phyloP scores from a whole-genome alignment of 2,888 invertebrate species.

The Dinocampus coccinellae region DNA sequence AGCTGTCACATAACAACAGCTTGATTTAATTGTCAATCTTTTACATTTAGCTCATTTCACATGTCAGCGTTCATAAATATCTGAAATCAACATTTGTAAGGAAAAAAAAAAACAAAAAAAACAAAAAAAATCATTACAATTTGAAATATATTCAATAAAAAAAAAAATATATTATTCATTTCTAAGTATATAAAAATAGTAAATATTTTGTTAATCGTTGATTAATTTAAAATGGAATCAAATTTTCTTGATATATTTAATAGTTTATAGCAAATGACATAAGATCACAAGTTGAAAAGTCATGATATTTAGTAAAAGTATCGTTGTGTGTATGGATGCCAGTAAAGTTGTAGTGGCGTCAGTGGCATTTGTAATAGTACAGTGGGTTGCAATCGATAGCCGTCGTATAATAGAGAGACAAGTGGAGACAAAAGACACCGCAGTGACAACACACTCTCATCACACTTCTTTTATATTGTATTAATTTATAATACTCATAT shows the following conservation, averaged over 20 bases:
- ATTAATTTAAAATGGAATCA: too few species aligned
- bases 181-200: not conserved
- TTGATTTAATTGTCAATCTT: not conserved
- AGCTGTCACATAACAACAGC: not conserved
- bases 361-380: constrained; percentile 5
- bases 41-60: not conserved
- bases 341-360: constrained; percentile 16
- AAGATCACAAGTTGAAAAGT: not conserved
- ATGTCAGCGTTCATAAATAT: not conserved
- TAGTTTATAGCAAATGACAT: not conserved
- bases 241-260: too few species aligned
- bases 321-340: not conserved
- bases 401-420: constrained; percentile 46
- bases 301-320: constrained; percentile 16
- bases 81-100: not conserved
- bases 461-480: too few species aligned
- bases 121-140: too few species aligned
- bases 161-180: not conserved
- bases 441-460: constrained; percentile 32
- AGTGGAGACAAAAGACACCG: constrained; percentile 51
- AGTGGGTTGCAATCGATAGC: constrained; percentile 58
- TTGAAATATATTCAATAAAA: not conserved
- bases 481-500: too few species aligned
- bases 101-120: not conserved
- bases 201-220: not conserved